Evolutionary conservation across 1,140 invertebrate species (phyloP).

Genomic region (Steinernema feltiae): DNA sequence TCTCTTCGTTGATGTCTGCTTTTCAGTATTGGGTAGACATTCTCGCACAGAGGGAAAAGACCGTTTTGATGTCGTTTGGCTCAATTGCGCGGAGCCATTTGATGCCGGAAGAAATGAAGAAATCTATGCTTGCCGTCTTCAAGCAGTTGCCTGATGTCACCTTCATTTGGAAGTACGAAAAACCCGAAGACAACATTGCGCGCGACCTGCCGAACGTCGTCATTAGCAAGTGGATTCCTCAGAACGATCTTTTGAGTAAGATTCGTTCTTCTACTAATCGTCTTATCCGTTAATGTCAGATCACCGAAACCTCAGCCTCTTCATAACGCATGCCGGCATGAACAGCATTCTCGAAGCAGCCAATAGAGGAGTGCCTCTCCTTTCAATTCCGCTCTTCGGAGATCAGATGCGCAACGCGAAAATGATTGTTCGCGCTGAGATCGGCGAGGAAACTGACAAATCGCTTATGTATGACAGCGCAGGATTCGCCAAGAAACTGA

Average conservation of each 20-base stretch:
- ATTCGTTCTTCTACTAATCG: not conserved
- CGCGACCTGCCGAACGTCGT: conserved; percentile 21
- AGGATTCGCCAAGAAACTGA: not conserved
- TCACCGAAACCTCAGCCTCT: conserved; percentile 21
- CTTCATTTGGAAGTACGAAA: conserved; percentile 40
- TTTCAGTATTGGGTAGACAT: conserved; percentile 32
- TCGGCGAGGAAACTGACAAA: conserved; percentile 14
- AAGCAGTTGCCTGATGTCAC: conserved; percentile 17
- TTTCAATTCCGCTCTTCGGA: conserved; percentile 33
- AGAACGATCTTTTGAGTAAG: conserved; percentile 34
- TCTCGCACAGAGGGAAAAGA: conserved; percentile 18
- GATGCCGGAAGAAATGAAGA: conserved; percentile 28
- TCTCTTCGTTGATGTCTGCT: not conserved
- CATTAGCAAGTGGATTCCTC: conserved; percentile 33
- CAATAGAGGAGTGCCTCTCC: conserved; percentile 23
- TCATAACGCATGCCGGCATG: conserved; percentile 34
- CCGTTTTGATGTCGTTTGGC: conserved; percentile 31
- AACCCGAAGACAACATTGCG: conserved; percentile 26
- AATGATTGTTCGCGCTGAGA: conserved; percentile 20
- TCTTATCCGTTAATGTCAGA: conserved; percentile 19
- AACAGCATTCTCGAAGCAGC: conserved; percentile 30
- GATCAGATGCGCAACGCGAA: conserved; percentile 37
- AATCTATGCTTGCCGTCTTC: conserved; percentile 14
- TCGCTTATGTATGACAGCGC: not conserved
- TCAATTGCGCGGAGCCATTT: conserved; percentile 12